Base-by-base conservation (phyloP, 2,113 vertebrate species). In the Microcebus murinus region DNA sequence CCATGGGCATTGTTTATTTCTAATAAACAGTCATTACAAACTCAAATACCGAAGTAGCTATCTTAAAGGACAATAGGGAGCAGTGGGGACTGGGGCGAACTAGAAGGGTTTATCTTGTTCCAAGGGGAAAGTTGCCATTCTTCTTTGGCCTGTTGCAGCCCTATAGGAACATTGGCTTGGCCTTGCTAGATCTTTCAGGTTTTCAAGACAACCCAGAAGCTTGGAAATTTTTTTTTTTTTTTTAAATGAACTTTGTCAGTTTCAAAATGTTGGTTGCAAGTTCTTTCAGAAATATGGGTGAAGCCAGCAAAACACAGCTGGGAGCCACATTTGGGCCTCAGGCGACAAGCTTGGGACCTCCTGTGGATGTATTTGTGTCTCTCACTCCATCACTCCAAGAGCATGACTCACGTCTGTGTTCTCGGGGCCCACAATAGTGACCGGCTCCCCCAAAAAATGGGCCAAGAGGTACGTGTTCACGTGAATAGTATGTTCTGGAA, bases 221-320 rank as follows among this genome's bases (percentile, higher is more conserved):
- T 74, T 90, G 45, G 45, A 59, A 52, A 73, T 92, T 76, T 82
- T 87, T 59, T 36, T 27, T n/a, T 21, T 70, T 71, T 45, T 0
- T 8, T 45, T 45, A 68, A 86, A 39, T 1, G 13, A 83, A 68
- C 23, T 84, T 80, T 12, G 3, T n/a, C 50, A 70, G 8, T 93
- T 93, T 92, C 70, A 91, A 92, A 91, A n/a, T 27, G 42, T 77
- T 70, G 63, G 81, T 77, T 96, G 70, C 94, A 0, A 93, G 45
- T 88, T 87, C 61, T 94, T 94, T 79, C 17, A 45, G 83, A 90
- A 91, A 79, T 50, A 18, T 85, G 93, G 21, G 20, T 31, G 39
- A 95, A 61, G 21, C 52, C 67, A 90, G 55, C 71, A 84, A 15
- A 91, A 50, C 36, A 55, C 93, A 93, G 94, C 91, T 97, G 96